Conservation (phyloP, 2,888 invertebrate genomes). For the Drosophila crucigera region DNA sequence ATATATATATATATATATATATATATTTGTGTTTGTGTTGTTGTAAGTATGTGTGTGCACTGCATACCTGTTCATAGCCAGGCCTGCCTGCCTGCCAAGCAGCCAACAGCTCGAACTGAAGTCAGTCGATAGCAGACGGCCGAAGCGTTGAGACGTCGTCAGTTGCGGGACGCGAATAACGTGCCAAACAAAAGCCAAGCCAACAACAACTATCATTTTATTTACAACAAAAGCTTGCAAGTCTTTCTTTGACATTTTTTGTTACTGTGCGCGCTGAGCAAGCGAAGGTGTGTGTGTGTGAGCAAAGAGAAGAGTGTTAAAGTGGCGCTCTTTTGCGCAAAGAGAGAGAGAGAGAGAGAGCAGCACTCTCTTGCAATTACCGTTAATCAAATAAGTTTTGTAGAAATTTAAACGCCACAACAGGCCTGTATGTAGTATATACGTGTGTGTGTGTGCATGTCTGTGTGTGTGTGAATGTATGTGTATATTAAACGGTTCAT, state of each 20-base stretch:
- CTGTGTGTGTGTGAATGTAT: constrained; percentile 17
- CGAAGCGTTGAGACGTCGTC: constrained; percentile 73
- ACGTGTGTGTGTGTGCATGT: constrained; percentile 21
- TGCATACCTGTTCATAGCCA: constrained; percentile 45
- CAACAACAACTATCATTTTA: constrained; percentile 18
- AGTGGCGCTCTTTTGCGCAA: neutral
- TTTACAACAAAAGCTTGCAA: constrained; percentile 21
- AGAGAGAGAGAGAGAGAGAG: constrained; percentile 17
- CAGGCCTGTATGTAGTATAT: constrained; percentile 28
- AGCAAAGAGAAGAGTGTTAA: constrained; percentile 17
- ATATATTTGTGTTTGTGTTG: neutral
- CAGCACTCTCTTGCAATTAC: constrained; percentile 64
- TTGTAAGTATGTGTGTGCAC: constrained; percentile 25
- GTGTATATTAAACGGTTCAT: constrained; percentile 72
- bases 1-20: neutral
- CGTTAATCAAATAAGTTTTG: constrained; percentile 80
- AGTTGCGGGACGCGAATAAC: constrained; percentile 35
- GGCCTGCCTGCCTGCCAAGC: constrained; percentile 21
- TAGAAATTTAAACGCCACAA: constrained; percentile 77
- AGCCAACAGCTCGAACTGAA: constrained; percentile 54
- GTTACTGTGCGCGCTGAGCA: constrained; percentile 51
- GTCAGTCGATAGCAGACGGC: constrained; percentile 70
- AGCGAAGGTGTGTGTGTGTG: constrained; percentile 62
- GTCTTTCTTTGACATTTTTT: constrained; percentile 52
- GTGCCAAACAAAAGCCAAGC: constrained; percentile 33